phyloP scores from a whole-genome alignment of 1,140 invertebrate genomes.

The Bradysia coprophila region DNA sequence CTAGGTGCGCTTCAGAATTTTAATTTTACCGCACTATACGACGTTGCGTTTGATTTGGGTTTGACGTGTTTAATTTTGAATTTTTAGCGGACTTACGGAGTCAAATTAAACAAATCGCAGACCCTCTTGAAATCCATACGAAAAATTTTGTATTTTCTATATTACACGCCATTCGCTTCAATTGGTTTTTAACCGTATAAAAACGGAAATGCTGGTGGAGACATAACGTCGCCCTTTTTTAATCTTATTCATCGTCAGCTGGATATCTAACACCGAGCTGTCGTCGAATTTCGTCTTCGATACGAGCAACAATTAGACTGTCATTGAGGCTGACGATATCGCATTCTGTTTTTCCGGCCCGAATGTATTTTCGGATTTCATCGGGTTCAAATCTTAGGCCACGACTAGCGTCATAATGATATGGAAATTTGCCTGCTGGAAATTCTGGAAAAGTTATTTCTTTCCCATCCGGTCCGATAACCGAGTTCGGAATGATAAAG shows the following conservation, averaged over 20 bases:
- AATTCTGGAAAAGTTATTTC: neutral
- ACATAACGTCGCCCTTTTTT: no score
- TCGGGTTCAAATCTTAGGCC: slow-evolving; percentile 45
- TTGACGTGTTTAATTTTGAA: neutral
- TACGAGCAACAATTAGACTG: slow-evolving; percentile 31
- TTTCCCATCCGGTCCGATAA: slow-evolving; percentile 16
- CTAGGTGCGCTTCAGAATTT: no score
- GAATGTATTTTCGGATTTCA: slow-evolving; percentile 42
- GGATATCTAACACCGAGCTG: slow-evolving; percentile 37
- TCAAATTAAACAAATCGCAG: neutral
- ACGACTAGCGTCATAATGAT: slow-evolving; percentile 34
- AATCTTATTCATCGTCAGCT: slow-evolving; percentile 20
- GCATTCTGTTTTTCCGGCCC: slow-evolving; percentile 35
- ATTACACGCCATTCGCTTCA: no score
- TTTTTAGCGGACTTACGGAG: neutral
- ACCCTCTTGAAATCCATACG: neutral
- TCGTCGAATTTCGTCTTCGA: slow-evolving; percentile 37
- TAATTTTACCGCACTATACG: neutral
- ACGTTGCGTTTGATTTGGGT: neutral
- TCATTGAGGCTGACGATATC: slow-evolving; percentile 30
- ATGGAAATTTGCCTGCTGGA: neutral
- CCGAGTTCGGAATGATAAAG: slow-evolving; percentile 15
- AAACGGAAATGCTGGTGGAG: no score
- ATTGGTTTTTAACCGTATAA: no score
- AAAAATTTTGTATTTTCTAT: no score